Evolutionary conservation across 2,888 invertebrate genomes (phyloP).

Genomic region (Hirtodrosophila duncani): DNA sequence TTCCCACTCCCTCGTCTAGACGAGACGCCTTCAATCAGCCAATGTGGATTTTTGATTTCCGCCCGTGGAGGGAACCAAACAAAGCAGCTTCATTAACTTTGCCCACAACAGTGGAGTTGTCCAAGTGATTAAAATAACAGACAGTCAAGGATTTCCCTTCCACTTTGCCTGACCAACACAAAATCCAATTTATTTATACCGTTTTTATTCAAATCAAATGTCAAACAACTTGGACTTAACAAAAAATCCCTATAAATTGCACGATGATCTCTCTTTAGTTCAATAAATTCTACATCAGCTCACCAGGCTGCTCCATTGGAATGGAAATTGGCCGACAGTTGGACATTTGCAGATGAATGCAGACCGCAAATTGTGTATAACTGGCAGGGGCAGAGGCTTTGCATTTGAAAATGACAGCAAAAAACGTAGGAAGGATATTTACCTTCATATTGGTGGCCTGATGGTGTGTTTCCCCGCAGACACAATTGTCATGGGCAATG

Average conservation of each 20-base stretch:
- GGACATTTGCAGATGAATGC: not conserved
- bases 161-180: slow-evolving; percentile 1
- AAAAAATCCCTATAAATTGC: slow-evolving; percentile 48
- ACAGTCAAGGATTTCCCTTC: slow-evolving; percentile 1
- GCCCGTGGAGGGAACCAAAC: slow-evolving; percentile 11
- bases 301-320: slow-evolving; percentile 4
- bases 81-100: slow-evolving; percentile 51
- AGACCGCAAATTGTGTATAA: slow-evolving; percentile 41
- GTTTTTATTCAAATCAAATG: slow-evolving; percentile 22
- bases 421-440: too few species aligned
- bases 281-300: slow-evolving; percentile 35
- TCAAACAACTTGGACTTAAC: slow-evolving; percentile 22
- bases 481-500: too few species aligned
- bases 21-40: slow-evolving; percentile 15
- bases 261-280: slow-evolving; percentile 46
- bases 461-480: too few species aligned
- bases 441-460: too few species aligned
- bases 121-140: slow-evolving; percentile 31
- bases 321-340: not conserved
- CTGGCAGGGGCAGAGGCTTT: too few species aligned
- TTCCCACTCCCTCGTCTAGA: slow-evolving; percentile 30
- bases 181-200: slow-evolving; percentile 40
- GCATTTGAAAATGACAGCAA: too few species aligned
- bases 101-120: slow-evolving; percentile 32
- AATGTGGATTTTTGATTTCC: slow-evolving; percentile 42